A percentile compares a stretch with the other conserved stretches of the same genome.
Conservation (phyloP, 2,797 vertebrate genomes). For the Argya squamiceps region DNA sequence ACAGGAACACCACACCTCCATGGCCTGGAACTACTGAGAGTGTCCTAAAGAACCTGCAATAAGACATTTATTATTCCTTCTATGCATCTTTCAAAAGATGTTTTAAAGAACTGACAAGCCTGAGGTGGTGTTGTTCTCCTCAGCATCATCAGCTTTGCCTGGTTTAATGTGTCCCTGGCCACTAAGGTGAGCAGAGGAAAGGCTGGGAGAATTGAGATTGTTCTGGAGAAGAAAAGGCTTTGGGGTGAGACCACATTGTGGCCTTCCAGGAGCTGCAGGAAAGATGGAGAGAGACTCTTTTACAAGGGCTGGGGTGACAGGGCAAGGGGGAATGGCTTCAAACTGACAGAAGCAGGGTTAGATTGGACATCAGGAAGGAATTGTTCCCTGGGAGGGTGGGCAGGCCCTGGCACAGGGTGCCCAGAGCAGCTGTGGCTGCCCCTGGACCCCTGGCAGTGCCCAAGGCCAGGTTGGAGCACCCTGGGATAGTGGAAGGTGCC, state of each 20-base stretch:
- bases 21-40: background rate
- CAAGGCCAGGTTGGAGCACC: fast-evolving
- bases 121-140: background rate
- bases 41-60: fast-evolving
- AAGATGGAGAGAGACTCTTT: background rate
- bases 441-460: background rate
- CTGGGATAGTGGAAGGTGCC: background rate
- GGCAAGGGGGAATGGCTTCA: background rate
- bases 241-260: background rate
- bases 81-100: fast-evolving
- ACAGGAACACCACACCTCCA: slow-evolving; percentile 8
- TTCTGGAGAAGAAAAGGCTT: background rate
- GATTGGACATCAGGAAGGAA: fast-evolving
- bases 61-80: background rate
- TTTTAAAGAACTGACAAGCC: background rate
- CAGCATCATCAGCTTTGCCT: fast-evolving
- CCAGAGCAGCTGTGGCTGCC: background rate
- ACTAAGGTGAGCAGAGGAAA: background rate
- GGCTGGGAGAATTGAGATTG: background rate
- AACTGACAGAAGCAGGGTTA: too few species aligned
- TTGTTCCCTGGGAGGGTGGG: background rate
- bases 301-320: background rate
- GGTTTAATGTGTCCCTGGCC: background rate
- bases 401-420: too few species aligned
- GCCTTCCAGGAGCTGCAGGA: background rate